These are phyloP conservation scores for Xiphophorus birchmanni DNA, from an alignment of 2,797 vertebrate species.

Conservation along the genomic window DNA sequence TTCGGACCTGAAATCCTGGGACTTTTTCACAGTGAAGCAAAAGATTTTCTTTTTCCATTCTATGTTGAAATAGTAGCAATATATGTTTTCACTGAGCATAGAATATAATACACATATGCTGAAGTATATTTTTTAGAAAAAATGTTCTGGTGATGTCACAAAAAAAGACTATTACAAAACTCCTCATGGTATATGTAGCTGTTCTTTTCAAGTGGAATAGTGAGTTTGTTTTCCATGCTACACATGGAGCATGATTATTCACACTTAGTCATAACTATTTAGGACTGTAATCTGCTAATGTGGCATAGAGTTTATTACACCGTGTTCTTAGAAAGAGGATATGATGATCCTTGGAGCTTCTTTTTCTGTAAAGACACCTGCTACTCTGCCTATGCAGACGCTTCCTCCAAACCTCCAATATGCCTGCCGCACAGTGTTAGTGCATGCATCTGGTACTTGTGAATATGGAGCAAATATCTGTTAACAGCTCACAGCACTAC, in stretches of 20 bases:
- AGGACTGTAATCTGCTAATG: not conserved
- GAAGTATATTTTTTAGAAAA: not conserved
- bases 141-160: not conserved
- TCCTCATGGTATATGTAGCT: not conserved
- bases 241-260: not conserved
- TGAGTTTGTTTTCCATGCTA: not conserved
- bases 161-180: not conserved
- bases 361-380: conserved; percentile 39
- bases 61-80: no score
- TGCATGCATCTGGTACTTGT: conserved; percentile 46
- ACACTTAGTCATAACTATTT: not conserved
- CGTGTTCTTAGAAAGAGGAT: not conserved
- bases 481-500: conserved; percentile 72
- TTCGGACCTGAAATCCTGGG: not conserved
- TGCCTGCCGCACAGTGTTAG: conserved; percentile 43
- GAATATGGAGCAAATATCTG: conserved; percentile 71
- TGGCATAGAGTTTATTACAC: not conserved
- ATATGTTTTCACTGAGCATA: not conserved
- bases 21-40: not conserved
- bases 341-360: not conserved
- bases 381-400: conserved; percentile 47
- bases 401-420: conserved; percentile 59
- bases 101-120: not conserved
- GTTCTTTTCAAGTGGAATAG: not conserved
- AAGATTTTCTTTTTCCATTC: no score